Evolutionary conservation across 2,888 invertebrate species (phyloP), one percentile per base, ranked within the genome.

Genomic region (Eupithecia pulchellata): DNA sequence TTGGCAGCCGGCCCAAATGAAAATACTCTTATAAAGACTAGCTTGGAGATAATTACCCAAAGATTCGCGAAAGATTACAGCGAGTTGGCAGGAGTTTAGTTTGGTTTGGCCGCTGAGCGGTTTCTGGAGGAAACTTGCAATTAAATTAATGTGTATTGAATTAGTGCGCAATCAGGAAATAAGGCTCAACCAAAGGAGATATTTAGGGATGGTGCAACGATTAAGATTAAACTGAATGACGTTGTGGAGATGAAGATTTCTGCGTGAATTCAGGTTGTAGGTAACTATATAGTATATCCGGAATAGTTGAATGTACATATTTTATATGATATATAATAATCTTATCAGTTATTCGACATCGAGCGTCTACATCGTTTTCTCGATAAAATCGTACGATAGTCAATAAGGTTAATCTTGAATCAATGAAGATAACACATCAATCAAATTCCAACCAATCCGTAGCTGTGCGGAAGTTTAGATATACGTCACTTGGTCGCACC

Each of bases 1-100:
- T 73, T 79, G 79, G 79, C 79, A 78, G 34, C 60, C 69, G 57
- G 75, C 77, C 79, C 78, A 70, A 75, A 75, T 76, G 70, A 72
- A 66, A 76, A 62, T 73, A 64, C 72, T 75, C 71, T 69, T 68
- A 71, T 61, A 58, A 70, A 58, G 62, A 69, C 66, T 25, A 63
- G 34, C 63, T 55, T 68, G 55, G 27, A 27, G 60, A 65, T 68
- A 47, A 57, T 65, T 62, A 65, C 42, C 17, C 14, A 62, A 60
- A 61, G 52, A 65, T 61, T 55, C 34, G 68, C 36, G 25, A 47
- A 65, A 57, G 17, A 66, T 52, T 55, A 17, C 52, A 52, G 25
- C 20, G 2, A 30, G 14, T 52, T 64, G 64, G 64, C 64, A 32
- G 32, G 6, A 4, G 29, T 30, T 20, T 52, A 25, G 25, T 64